Conservation (phyloP, 2,113 vertebrate genomes). For the Ramphastos sulfuratus region DNA sequence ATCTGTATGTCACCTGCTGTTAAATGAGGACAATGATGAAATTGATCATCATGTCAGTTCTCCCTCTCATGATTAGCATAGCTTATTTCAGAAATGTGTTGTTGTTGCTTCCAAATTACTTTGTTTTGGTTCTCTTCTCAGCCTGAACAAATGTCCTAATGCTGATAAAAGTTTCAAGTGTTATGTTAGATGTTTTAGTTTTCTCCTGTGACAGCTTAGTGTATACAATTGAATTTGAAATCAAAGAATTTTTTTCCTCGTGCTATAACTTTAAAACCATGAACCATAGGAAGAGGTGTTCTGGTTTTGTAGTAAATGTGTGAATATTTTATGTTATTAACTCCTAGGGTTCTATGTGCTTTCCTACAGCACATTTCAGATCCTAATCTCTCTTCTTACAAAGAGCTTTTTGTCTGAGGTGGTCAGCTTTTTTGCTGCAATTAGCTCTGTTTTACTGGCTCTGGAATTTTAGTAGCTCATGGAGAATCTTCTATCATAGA, state of each 20-base stretch:
- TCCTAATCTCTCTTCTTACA: not conserved
- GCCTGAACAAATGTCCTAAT: not conserved
- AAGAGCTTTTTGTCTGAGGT: not conserved
- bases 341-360: not conserved
- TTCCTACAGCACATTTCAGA: not conserved
- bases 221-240: not conserved
- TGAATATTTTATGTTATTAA: not conserved
- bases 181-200: not conserved
- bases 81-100: not conserved
- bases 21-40: not conserved
- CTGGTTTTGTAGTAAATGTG: not conserved
- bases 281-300: not conserved
- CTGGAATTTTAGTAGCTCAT: not conserved
- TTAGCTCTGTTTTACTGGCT: not conserved
- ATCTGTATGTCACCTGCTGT: not conserved
- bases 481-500: not conserved
- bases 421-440: not conserved
- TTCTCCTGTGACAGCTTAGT: not conserved
- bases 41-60: not conserved
- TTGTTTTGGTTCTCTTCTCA: not conserved
- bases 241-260: not conserved
- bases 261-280: not conserved
- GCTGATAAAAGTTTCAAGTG: not conserved
- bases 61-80: not conserved
- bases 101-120: not conserved